Base-by-base conservation (phyloP, 2,797 vertebrate species). In the Paguma larvata region DNA sequence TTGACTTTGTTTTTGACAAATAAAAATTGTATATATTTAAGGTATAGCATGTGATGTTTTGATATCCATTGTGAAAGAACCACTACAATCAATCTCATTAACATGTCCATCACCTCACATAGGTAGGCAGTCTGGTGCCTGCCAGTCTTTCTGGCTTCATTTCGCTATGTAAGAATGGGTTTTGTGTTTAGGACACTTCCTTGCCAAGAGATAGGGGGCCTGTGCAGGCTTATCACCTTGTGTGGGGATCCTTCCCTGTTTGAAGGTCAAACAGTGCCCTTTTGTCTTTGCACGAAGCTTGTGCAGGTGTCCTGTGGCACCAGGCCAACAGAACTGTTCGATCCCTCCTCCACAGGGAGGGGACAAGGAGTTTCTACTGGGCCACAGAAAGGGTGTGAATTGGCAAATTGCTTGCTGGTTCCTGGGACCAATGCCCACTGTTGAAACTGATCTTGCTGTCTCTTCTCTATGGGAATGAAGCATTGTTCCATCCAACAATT, bases 341-440 rank as follows among this genome's bases (percentile, higher is more conserved):
- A 3, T 72, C 51, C 6, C 10, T 30, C 63, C 21, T 12, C 14
- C 13, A 3, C 9, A 3, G 41, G 48, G 48, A 30, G 27, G 63
- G 46, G 75, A 30, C 19, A 8, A 25, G 44, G 25, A 53, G 18
- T 32, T 21, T 53, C 59, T 23, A 23, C 56, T 3, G 73, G 0
- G 8, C 32, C 6, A 2, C 6, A 14, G 30, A 62, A 32, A 65
- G 0, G 59, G 6, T 4, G 8, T 41, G n/a, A 1, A 3, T 16
- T 48, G 32, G 44, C 23, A 63, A 6, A 4, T 5, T 53, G n/a
- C 10, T 56, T 65, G 32, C 23, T 65, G 18, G n/a, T 19, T 44
- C 6, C 4, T 1, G 30, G 53, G 62, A 56, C 21, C 3, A 5
- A 0, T 8, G 2, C 2, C 10, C 48, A 46, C 34, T 10, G 5